These are phyloP conservation scores for Steinernema carpocapsae DNA, from an alignment of 2,888 invertebrate species.

Conservation along the genomic window DNA sequence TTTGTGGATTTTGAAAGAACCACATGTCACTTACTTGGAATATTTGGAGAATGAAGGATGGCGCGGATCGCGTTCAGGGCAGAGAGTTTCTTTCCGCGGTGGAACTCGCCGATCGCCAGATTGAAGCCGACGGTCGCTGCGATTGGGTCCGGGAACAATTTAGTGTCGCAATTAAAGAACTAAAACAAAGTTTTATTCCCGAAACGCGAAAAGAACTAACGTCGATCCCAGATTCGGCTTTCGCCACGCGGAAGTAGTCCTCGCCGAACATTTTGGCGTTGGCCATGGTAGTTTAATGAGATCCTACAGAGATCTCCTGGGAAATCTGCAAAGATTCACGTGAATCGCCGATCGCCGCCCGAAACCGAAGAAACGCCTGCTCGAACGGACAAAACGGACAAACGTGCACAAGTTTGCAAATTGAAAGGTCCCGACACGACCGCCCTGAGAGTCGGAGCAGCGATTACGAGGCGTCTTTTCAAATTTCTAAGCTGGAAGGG, in stretches of 20 bases:
- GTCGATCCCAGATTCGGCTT: background rate
- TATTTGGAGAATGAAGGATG: slow-evolving; percentile 10
- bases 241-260: background rate
- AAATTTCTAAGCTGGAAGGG: too few species aligned
- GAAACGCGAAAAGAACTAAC: slow-evolving; percentile 2
- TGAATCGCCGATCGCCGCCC: too few species aligned
- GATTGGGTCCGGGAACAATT: background rate
- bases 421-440: too few species aligned
- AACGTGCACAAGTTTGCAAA: too few species aligned
- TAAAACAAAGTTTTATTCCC: background rate
- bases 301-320: too few species aligned
- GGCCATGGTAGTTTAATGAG: background rate
- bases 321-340: too few species aligned
- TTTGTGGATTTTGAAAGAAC: background rate
- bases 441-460: too few species aligned
- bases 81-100: background rate
- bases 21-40: slow-evolving; percentile 6
- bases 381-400: too few species aligned
- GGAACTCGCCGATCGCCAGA: background rate
- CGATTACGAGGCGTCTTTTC: too few species aligned
- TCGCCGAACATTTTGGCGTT: background rate
- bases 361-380: too few species aligned
- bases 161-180: background rate
- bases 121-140: slow-evolving; percentile 22
- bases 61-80: slow-evolving; percentile 1